Evolutionary conservation across 2,888 invertebrate species (phyloP).

Genomic region (Nomada hirtipes): DNA sequence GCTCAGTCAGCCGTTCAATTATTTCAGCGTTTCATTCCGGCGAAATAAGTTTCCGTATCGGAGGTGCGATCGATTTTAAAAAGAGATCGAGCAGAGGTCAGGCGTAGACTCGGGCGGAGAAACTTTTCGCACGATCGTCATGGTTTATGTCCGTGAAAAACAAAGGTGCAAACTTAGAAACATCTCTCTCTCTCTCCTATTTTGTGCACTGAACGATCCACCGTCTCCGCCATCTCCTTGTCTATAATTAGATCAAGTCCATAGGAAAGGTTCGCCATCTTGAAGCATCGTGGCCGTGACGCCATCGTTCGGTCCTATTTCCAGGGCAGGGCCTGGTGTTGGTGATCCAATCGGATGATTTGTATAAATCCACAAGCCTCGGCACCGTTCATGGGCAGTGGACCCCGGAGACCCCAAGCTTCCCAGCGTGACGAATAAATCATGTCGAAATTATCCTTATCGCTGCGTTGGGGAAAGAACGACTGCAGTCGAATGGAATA

Average conservation of each 20-base stretch:
- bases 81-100: neutral
- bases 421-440: neutral
- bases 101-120: too few species aligned
- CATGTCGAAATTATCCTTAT: neutral
- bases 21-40: conserved; percentile 2
- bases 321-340: conserved; percentile 34
- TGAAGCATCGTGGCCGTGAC: conserved; percentile 51
- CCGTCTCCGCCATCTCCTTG: conserved; percentile 35
- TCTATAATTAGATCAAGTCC: conserved; percentile 72
- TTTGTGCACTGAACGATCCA: neutral
- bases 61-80: neutral
- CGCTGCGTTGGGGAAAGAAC: neutral
- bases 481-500: neutral
- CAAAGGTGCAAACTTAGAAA: neutral
- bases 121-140: neutral
- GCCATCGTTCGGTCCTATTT: conserved; percentile 60
- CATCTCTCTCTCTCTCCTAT: neutral
- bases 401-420: neutral
- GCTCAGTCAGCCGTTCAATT: conserved; percentile 17
- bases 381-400: neutral
- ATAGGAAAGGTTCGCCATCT: conserved; percentile 62
- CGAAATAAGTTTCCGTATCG: neutral
- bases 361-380: neutral
- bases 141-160: neutral
- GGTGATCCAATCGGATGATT: conserved; percentile 45